These are phyloP conservation scores for Rhyzopertha dominica DNA, from an alignment of 1,140 invertebrate species.

Conservation along the genomic window DNA sequence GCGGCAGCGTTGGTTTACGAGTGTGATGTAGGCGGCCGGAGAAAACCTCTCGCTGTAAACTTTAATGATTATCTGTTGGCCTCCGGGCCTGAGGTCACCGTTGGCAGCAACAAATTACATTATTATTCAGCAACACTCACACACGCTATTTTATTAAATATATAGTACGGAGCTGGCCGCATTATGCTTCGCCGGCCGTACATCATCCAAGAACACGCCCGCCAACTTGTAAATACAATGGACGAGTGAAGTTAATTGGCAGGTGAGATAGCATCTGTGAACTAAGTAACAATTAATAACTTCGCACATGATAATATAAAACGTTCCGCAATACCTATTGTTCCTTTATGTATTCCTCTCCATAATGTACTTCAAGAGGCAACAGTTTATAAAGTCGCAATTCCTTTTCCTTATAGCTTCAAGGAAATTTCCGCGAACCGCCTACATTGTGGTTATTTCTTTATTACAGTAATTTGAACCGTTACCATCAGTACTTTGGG, in stretches of 20 bases:
- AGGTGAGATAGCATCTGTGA: conserved; percentile 20
- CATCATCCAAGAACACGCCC: conserved; percentile 28
- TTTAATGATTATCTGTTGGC: conserved; percentile 32
- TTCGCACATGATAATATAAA: conserved; percentile 27
- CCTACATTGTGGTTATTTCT: no score
- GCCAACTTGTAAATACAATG: conserved; percentile 27
- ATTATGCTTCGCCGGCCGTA: conserved; percentile 32
- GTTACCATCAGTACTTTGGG: no score
- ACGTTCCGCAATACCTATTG: no score
- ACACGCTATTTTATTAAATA: conserved; percentile 32
- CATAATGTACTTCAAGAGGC: no score
- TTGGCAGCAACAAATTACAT: conserved; percentile 39
- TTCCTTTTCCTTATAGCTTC: no score
- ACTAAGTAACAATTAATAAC: conserved; percentile 24
- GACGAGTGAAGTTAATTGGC: conserved; percentile 31
- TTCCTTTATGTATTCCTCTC: no score
- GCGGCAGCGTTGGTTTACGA: conserved; percentile 23
- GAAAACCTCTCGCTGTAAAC: conserved; percentile 31
- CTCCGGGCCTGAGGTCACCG: conserved; percentile 32
- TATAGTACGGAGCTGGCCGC: conserved; percentile 28
- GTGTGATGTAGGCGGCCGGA: conserved; percentile 30
- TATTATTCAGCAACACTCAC: conserved; percentile 36
- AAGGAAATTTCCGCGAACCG: no score
- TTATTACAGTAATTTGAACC: no score
- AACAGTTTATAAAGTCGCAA: no score